Base-by-base conservation (phyloP, 2,113 vertebrate species). In the Cepphus grylle region DNA sequence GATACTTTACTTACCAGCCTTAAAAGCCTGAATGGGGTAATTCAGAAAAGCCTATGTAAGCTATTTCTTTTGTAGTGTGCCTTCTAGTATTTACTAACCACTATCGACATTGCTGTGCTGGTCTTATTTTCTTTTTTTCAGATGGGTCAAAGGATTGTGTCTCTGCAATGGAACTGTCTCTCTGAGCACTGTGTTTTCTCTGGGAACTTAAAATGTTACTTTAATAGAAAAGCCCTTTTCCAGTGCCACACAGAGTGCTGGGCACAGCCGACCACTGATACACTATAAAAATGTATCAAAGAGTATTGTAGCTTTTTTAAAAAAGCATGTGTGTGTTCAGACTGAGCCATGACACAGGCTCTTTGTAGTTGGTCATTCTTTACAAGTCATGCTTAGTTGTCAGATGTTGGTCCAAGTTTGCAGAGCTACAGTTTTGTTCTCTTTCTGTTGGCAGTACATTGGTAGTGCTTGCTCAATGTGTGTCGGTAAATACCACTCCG, bases 381-480 rank as follows among this genome's bases (percentile, higher is more conserved):
- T 62, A 80, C 70, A 85, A 95, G 74, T 82, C 89, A 82, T 89
- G 73, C 66, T 87, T 73, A 53, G 34, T 88, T 93, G 95, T 97
- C 81, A 97, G 93, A 96, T 95, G 89, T 90, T 82, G 62, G 38
- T 95, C 95, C 97, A 95, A 96, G 87, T 73, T 47, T 82, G 50
- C 74, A 91, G 81, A 87, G 89, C 73, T 81, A 34, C 73, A 72
- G 70, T 88, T 91, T 47, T 94, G 84, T 84, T 94, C 77, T 89
- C 77, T 52, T 86, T 87, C 84, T 96, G 67, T 61, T 95, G 85
- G 95, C 93, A 90, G 84, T 49, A 72, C 45, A 49, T 40, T 70
- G 84, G 81, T 69, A 71, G 55, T 47, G 55, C 70, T 95, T 96
- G 91, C 89, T 95, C 84, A 95, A 74, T 67, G 27, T 43, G 45